Base-by-base conservation (phyloP, 2,797 vertebrate genomes). In the Rachycentron canadum region DNA sequence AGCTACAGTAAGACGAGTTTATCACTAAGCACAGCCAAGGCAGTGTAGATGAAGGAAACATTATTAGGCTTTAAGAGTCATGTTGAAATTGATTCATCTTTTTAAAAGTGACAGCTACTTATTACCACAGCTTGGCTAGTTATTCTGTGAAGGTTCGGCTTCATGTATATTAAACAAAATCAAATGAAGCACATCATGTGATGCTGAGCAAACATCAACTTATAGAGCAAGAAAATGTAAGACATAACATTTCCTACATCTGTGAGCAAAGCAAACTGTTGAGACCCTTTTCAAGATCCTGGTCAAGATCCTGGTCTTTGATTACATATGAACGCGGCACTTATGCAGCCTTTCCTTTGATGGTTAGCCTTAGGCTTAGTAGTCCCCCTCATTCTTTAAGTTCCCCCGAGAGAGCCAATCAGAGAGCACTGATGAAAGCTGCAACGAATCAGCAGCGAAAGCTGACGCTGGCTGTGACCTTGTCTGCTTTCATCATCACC, bases 361-460 rank as follows among this genome's bases (percentile, higher is more conserved):
- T 72, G 73, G 55, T 72, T 55, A 62, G 71, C 82, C 55, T 83
- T 11, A 13, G 72, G 79, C 71, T 65, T 68, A 69, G 79, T 40
- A 41, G 78, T 30, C 38, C 76, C 41, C 34, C 43, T 32, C 78
- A 81, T 87, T 88, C 85, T 79, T 73, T 34, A 7, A 69, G 64
- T 34, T 73, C 86, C 61, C 77, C 38, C 1, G 74, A 73, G 85
- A 80, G 38, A 85, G 63, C 83, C 89, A 89, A 87, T 86, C 82
- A 87, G 73, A 76, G 64, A 32, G 21, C 78, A 65, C 1, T 82
- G 84, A 91, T 89, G 85, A 90, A 92, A 89, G 89, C 81, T 36
- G 76, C 10, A 61, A 56, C 53, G 45, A 90, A 86, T 88, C 78
- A 67, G 57, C 47, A 21, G 62, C 40, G 69, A 86, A 83, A 85